These are phyloP conservation scores for Chloropsis cyanopogon DNA, from an alignment of 2,113 vertebrate species.

Conservation along the genomic window DNA sequence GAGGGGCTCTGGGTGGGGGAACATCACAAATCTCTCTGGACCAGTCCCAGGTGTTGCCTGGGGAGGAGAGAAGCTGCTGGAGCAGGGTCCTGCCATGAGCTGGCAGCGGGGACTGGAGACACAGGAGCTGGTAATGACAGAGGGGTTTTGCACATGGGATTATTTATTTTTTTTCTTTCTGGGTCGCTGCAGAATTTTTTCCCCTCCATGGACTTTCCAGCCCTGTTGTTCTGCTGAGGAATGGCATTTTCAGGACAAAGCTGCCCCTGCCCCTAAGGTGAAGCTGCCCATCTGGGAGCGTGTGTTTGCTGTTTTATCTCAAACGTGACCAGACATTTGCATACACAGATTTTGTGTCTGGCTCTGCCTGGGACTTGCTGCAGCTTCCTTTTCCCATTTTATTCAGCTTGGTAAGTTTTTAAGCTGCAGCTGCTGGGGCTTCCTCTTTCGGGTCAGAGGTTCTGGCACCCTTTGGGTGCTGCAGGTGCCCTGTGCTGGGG, in stretches of 20 bases:
- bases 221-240: background rate
- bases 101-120: background rate
- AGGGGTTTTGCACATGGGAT: background rate
- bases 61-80: background rate
- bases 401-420: background rate
- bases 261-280: accelerated
- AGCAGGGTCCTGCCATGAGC: background rate
- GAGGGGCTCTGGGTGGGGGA: too few relatives aligned
- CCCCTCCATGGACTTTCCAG: background rate
- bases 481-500: background rate
- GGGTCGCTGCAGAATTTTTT: background rate
- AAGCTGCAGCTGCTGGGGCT: background rate
- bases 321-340: background rate
- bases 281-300: background rate
- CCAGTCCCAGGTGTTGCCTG: background rate
- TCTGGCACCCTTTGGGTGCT: background rate
- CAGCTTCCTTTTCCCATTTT: slow-evolving; percentile 23
- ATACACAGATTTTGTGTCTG: background rate
- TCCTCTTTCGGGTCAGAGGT: background rate
- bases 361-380: background rate
- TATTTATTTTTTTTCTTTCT: background rate
- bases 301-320: background rate
- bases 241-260: background rate
- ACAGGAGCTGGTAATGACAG: background rate
- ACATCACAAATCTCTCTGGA: too few relatives aligned